Base-by-base conservation (phyloP, 1,140 invertebrate genomes). In the Calliopsis andreniformis region DNA sequence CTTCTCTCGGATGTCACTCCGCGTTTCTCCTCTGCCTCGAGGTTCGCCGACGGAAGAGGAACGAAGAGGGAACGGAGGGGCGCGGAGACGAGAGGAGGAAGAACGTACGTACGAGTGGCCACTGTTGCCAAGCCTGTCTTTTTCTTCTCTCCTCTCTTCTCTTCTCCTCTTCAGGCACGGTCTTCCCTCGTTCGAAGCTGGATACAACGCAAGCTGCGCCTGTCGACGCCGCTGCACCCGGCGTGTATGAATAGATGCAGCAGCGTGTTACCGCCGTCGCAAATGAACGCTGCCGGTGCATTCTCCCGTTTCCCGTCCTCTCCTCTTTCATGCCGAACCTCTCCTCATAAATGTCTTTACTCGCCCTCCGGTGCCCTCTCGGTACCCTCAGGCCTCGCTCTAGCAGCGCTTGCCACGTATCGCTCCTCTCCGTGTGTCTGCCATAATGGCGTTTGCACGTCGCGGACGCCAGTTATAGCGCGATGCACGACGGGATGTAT, bases 401-500 rank as follows among this genome's bases (percentile, higher is more conserved):
- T 63, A 70, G 64, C 67, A 68, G 45, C 62, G 79, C 55, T n/a
- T 77, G 63, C 35, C 73, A 61, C 59, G 72, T 83, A 79, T 56
- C 66, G 66, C 71, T 76, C 80, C 71, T 73, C 78, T 56, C 70
- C 47, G 69, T 64, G 71, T 86, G 84, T 87, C 87, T 87, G 80
- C 80, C 79, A 76, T 87, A 86, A 87, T 86, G 82, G 84, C 82
- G 84, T 73, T 79, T 68, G 83, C 67, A 78, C 80, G 82, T 84
- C 83, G 66, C 81, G 73, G 53, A 70, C 81, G 77, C 82, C 83
- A 72, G 61, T 87, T 86, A 87, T 87, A 87, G 77, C 81, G 61
- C 87, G 85, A 89, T 89, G 83, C 82, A 87, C 82, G 86, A 88
- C 89, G 88, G 89, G 89, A 90, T 90, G 89, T 90, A 89, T 90